Conservation (phyloP, 2,888 invertebrate genomes). For the Malthinus flaveolus region DNA sequence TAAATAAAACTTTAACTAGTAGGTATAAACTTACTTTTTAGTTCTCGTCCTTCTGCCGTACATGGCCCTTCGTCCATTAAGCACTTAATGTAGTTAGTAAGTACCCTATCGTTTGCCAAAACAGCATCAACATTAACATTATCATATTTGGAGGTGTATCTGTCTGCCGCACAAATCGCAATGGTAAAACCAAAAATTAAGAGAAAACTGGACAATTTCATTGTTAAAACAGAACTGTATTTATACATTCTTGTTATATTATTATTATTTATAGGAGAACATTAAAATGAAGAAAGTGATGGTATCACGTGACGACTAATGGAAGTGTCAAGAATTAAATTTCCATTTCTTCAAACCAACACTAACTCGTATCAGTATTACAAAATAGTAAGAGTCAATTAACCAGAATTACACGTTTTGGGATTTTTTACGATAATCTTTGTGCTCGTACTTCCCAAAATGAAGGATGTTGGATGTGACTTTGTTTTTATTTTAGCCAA, state of each 20-base stretch:
- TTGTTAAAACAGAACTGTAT: conserved; percentile 25
- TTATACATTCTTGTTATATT: conserved; percentile 32
- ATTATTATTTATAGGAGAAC: conserved; percentile 34
- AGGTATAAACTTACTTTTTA: conserved; percentile 60
- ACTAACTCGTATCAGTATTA: background rate
- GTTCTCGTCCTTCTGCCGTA: conserved; percentile 62
- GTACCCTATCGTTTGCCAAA: conserved; percentile 59
- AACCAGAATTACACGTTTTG: too few relatives aligned
- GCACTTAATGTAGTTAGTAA: conserved; percentile 65
- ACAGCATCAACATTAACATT: conserved; percentile 63
- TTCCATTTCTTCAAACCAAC: conserved; percentile 11
- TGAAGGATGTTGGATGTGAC: too few relatives aligned
- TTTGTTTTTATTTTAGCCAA: too few relatives aligned
- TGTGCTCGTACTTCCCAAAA: too few relatives aligned
- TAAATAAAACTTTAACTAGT: too few relatives aligned
- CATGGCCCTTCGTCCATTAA: conserved; percentile 64
- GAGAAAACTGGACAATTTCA: conserved; percentile 40
- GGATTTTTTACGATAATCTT: too few relatives aligned
- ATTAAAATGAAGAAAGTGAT: conserved; percentile 44
- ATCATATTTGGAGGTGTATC: conserved; percentile 59
- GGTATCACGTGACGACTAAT: conserved; percentile 37
- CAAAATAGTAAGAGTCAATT: too few relatives aligned
- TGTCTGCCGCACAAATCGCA: conserved; percentile 37
- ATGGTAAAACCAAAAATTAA: conserved; percentile 44
- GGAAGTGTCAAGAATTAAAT: conserved; percentile 22